Evolutionary conservation across 1,140 invertebrate genomes (phyloP), one percentile per base, ranked within the genome.

Genomic region (Hermetia illucens): DNA sequence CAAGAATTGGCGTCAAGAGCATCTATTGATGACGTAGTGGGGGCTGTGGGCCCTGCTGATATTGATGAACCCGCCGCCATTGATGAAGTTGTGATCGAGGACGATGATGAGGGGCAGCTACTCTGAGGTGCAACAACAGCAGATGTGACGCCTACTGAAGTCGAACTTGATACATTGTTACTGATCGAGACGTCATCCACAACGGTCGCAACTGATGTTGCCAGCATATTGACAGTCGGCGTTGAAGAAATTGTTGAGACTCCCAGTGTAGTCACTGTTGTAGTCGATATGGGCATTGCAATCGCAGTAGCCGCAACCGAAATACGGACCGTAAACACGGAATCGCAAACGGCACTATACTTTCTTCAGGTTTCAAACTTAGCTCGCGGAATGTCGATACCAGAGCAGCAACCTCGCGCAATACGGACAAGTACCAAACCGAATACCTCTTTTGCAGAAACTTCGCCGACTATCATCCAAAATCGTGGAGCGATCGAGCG

Each of bases 241-340:
- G 34, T 16, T 16, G 19, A 6, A 19, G 34, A 16, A 35, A 20
- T 19, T 21, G 34, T 9, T 13, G 10, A 12, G 21, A 20, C 20
- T 13, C 12, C 21, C 8, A 17, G 17, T 35, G 21, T 19, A 19
- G 17, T 35, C 5, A 17, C 17, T 35, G 34, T 35, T 20, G 34
- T 35, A 19, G 34, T 35, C 24, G 24, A 27, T 17, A 20, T 35
- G 9, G 34, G 34, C 34, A 35, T 35, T 21, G 16, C 21, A 35
- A n/a, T n/a, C n/a, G n/a, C n/a, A n/a, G n/a, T n/a, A n/a, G n/a
- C n/a, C n/a, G n/a, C n/a, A n/a, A n/a, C n/a, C n/a, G n/a, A n/a
- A n/a, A n/a, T n/a, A n/a, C n/a, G n/a, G n/a, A n/a, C n/a, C n/a
- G n/a, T n/a, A n/a, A n/a, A n/a, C n/a, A n/a, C n/a, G n/a, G n/a